Base-by-base conservation (phyloP, 37 sponge, comb jelly and placozoan genomes). In the Beroe forskalii region DNA sequence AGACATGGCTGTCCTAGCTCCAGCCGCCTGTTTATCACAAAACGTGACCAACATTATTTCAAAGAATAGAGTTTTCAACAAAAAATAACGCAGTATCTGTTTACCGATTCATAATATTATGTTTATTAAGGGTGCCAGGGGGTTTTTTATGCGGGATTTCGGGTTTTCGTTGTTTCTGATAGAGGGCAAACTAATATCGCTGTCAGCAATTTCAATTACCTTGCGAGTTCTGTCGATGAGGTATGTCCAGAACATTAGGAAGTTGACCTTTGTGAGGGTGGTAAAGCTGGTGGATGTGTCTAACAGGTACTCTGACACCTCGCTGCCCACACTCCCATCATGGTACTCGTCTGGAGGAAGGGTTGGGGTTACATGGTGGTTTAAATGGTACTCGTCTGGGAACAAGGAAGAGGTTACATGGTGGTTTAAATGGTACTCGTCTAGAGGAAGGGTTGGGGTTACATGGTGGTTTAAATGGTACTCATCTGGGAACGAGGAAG, bases 191-290 rank as follows among this genome's bases (percentile, higher is more conserved):
- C n/a, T n/a, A n/a, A n/a, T n/a, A n/a, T n/a, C n/a, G n/a, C n/a
- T n/a, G n/a, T n/a, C n/a, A n/a, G n/a, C n/a, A n/a, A n/a, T 48
- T 48, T 17, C 12, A 48, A 12, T 6, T 72, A 72, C 76, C 76
- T 72, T 72, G 6, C 30, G 9, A 37, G 76, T 38, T 38, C 27
- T 72, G 40, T 72, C 76, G 8, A 72, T 38, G 40, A 72, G 76
- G 23, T 38, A 27, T 6, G 4, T 28, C 76, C 76, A 72, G 40
- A 72, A 72, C 40, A 72, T 72, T 33, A 72, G 8, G 40, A 72
- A 72, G 76, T 72, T 72, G 23, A 72, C 28, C 40, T 33, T 28
- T 8, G 76, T 38, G 6, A 72, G 76, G 28, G 27, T 72, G 14
- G 40, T 33, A 12, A 72, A 37, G 23, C 27, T 27, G 40, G 27